Base-by-base conservation (phyloP, 2,888 invertebrate species). In the Scaeva pyrastri region DNA sequence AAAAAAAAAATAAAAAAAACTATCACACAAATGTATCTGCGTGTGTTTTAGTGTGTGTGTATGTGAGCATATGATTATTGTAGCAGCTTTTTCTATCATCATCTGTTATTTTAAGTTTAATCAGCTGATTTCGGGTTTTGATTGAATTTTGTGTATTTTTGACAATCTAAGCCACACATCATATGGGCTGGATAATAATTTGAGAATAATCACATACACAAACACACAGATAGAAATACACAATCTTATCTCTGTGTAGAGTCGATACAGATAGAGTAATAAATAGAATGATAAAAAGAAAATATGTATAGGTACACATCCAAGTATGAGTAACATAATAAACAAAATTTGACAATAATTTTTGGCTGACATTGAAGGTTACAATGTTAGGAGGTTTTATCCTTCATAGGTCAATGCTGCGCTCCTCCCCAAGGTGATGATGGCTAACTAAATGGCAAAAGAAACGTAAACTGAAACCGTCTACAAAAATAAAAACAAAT, bases 101-200 rank as follows among this genome's bases (percentile, higher is more conserved):
- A 75, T 62, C 71, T 62, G 55, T 50, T 70, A 62, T 55, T 26
- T 45, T 64, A 70, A 56, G 68, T 85, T 85, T 85, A 81, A 81
- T 81, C 85, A 85, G 85, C 85, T 85, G 85, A 81, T 85, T 68
- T 26, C 1, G 16, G 5, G 19, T 55, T 12, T 45, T 55, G 8
- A 60, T 19, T 23, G 52, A 79, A 50, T 50, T 73, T 41, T 16
- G 31, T 41, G 43, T 19, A 23, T 31, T 55, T 64, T 68, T 56
- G 68, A 62, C 68, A 68, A 23, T 52, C 50, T 23, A 11, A 23
- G 3, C n/a, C n/a, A n/a, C 43, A 64, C 43, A 39, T n/a, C 39
- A 41, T 16, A 52, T 50, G 48, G n/a, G 23, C 6, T 52, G 23
- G n/a, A 14, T 14, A 52, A 23, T n/a, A 2, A 2, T 21, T 0